phyloP scores from a whole-genome alignment of 2,113 vertebrate genomes.

The Cololabis saira region DNA sequence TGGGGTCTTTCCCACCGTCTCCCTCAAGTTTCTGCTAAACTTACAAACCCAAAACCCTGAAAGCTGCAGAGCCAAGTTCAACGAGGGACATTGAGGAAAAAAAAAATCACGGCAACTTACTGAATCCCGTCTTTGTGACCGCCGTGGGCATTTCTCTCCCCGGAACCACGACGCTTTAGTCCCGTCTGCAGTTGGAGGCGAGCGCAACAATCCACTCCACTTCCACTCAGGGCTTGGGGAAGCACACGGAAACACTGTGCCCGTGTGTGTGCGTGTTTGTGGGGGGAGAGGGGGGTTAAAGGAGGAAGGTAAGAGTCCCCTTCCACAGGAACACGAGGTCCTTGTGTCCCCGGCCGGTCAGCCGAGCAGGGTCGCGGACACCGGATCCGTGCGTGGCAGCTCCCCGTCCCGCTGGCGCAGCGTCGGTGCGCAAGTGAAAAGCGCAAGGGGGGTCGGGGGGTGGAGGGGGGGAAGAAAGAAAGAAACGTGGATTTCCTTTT shows the following conservation, averaged over 20 bases:
- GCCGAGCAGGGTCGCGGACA: slow-evolving; percentile 40
- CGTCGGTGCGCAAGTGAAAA: slow-evolving; percentile 47
- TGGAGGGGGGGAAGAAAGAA: too few species aligned
- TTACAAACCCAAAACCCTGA: background rate
- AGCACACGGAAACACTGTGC: background rate
- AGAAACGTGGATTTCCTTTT: slow-evolving; percentile 12
- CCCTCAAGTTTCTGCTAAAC: slow-evolving; percentile 20
- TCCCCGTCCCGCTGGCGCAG: slow-evolving; percentile 39
- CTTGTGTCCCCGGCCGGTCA: slow-evolving; percentile 51
- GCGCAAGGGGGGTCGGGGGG: background rate
- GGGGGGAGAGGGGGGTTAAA: background rate
- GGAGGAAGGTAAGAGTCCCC: slow-evolving; percentile 40
- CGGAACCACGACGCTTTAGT: slow-evolving; percentile 46
- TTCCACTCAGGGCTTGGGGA: too few species aligned
- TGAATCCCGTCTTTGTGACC: slow-evolving; percentile 74
- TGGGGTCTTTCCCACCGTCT: background rate
- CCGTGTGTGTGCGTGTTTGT: too few species aligned
- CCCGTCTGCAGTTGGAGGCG: slow-evolving; percentile 55
- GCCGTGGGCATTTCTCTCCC: slow-evolving; percentile 77
- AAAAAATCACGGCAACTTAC: slow-evolving; percentile 69
- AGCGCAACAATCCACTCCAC: slow-evolving; percentile 71
- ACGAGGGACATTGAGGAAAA: slow-evolving; percentile 5
- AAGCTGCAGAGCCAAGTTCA: slow-evolving; percentile 56
- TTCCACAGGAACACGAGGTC: slow-evolving; percentile 66
- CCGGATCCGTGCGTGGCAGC: slow-evolving; percentile 67